Base-by-base conservation (phyloP, 2,888 invertebrate species). In the Eupithecia insigniata region DNA sequence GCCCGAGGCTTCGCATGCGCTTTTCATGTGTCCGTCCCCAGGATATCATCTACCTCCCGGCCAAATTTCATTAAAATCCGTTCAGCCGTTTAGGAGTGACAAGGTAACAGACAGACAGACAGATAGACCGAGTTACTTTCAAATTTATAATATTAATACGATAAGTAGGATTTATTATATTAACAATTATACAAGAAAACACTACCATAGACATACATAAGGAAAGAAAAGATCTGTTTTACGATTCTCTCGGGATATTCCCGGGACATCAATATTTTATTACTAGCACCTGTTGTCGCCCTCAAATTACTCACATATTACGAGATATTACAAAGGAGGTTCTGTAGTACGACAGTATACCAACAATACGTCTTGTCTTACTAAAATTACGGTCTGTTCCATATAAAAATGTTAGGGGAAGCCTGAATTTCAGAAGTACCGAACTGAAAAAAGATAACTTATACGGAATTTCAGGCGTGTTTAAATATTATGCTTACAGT, bases 241-340 rank as follows among this genome's bases (percentile, higher is more conserved):
- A 71, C 64, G 74, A 67, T 58, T 66, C 66, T 39, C 66, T 18
- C 46, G 61, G 69, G 61, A 74, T 68, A 71, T 74, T 71, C 58
- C 55, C n/a, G 28, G 62, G 67, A 69, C 74, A 74, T 74, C 66
- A 74, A 71, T 62, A 69, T 74, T 74, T 74, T 74, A 74, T 74
- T 62, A 69, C 66, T 26, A 58, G 64, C 74, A 71, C 71, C 71
- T 74, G 74, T 71, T 71, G 74, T 71, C 71, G 64, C 67, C 71
- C 68, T 55, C 67, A 71, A 71, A 74, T 74, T 74, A 74, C 74
- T 66, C 64, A 22, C 34, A 34, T 64, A 64, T 39, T n/a, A 62
- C 34, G 34, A 28, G 58, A 62, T 62, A 62, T 62, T 36, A 64
- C 64, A 64, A 36, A 34, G n/a, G 22, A 30, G 30, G 5, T 34